Base-by-base conservation (phyloP, 2,797 vertebrate species). In the Tamandua tetradactyla region DNA sequence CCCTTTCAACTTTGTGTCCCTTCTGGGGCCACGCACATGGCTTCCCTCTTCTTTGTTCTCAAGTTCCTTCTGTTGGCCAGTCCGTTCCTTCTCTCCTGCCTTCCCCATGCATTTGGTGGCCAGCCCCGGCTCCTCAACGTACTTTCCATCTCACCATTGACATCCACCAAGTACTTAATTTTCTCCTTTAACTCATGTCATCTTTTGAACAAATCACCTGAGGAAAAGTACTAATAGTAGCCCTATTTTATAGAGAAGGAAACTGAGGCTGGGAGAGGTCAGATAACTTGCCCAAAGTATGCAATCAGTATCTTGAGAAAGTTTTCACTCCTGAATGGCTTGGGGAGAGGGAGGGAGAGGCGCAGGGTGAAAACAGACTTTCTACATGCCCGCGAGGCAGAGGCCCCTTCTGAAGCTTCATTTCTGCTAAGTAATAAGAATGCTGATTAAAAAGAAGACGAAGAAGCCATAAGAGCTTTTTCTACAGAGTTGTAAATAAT, bases 351-450 rank as follows among this genome's bases (percentile, higher is more conserved):
- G 44, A 20, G 55, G 49, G 49, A 52, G 14, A 30, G 30, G 55
- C 14, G 30, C 7, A 10, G 17, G 37, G 32, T 3, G 2, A 9
- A 37, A 25, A 27, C 14, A 4, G 3, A 30, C 30, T 1, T 13
- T 11, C 7, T 9, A 8, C 0, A 0, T 1, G 35, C 59, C 9
- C 1, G 0, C 6, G 35, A 8, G n/a, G 18, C 11, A 5, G 44
- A 30, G 37, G n/a, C 18, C 18, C 88, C 1, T 8, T 8, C 76
- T 18, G 10, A 3, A 71, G 35, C 25, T 20, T 32, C 27, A 22
- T 59, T 55, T 3, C n/a, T 27, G 30, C 30, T 4, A 3, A 87
- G 49, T 74, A 42, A 44, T 27, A 25, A 32, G 35, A 5, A 2
- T 23, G 30, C 15, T 62, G 66, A 62, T 47, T 12, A 25, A 35